phyloP scores from a whole-genome alignment of 2,113 vertebrate genomes.

The Neomonachus schauinslandi region DNA sequence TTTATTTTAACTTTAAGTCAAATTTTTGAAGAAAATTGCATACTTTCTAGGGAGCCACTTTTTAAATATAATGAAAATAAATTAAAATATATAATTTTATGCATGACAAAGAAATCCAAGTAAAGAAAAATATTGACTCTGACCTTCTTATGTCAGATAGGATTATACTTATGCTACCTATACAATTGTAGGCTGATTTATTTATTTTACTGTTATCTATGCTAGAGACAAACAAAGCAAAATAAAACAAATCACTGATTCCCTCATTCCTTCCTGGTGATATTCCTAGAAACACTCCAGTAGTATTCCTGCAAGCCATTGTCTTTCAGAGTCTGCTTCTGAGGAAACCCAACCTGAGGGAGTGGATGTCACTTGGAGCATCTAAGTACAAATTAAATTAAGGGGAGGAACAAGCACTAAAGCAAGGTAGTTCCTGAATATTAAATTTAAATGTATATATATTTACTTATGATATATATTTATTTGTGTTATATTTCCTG shows the following conservation, averaged over 20 bases:
- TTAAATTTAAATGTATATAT: too few species aligned
- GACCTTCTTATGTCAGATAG: background rate
- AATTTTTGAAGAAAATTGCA: background rate
- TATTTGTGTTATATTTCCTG: background rate
- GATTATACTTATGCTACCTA: background rate
- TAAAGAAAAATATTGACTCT: background rate
- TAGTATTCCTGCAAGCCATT: background rate
- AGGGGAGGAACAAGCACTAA: background rate
- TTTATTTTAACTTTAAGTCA: background rate
- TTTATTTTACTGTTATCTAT: background rate
- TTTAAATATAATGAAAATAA: conserved; percentile 11
- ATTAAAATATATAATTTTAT: background rate
- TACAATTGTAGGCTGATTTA: background rate
- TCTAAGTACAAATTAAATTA: background rate
- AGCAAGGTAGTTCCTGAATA: background rate
- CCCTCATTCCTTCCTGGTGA: background rate
- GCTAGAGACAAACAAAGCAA: background rate
- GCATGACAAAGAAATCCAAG: background rate
- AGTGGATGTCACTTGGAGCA: background rate
- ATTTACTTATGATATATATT: too few species aligned
- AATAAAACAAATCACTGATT: background rate
- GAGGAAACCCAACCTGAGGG: background rate
- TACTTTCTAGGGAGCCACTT: background rate
- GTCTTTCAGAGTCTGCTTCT: background rate
- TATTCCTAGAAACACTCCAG: background rate